Evolutionary conservation across 2,888 invertebrate genomes (phyloP).

Genomic region (Ophonus ardosiacus): DNA sequence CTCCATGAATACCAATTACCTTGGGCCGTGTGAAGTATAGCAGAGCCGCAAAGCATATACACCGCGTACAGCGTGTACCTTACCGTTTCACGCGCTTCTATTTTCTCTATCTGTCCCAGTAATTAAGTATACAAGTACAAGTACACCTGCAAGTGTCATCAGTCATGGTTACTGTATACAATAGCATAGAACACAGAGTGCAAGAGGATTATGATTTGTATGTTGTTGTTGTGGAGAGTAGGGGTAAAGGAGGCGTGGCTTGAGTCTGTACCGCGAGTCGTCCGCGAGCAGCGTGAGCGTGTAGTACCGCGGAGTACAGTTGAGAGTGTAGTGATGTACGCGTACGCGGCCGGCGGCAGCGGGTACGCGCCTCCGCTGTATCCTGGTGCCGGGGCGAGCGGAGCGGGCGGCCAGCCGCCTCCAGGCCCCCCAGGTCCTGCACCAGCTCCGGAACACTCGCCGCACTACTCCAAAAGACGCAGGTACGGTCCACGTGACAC

Average conservation of each 20-base stretch:
- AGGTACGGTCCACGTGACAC: slow-evolving; percentile 25
- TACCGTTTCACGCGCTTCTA: neutral
- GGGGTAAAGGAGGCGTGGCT: slow-evolving; percentile 7
- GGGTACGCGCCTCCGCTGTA: slow-evolving; percentile 75
- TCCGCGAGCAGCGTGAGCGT: slow-evolving; percentile 5
- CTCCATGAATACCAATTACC: slow-evolving; percentile 61
- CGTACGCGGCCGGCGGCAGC: slow-evolving; percentile 73
- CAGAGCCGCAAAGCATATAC: slow-evolving; percentile 1
- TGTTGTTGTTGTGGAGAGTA: slow-evolving; percentile 6
- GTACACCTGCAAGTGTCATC: slow-evolving; percentile 6
- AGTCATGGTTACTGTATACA: slow-evolving; percentile 18
- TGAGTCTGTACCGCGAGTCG: neutral
- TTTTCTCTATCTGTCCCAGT: neutral
- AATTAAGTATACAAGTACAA: neutral
- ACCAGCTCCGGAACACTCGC: neutral
- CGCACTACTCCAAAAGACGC: slow-evolving; percentile 51
- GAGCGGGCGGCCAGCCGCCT: neutral
- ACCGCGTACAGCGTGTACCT: neutral
- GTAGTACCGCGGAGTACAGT: neutral
- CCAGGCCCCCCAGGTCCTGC: slow-evolving; percentile 10
- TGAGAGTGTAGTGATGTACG: slow-evolving; percentile 73
- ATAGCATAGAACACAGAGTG: neutral
- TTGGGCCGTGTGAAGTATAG: slow-evolving; percentile 11
- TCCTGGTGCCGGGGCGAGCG: slow-evolving; percentile 7
- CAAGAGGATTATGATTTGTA: neutral